Conservation (phyloP, 2,888 invertebrate species). For the Melanostoma mellinum region DNA sequence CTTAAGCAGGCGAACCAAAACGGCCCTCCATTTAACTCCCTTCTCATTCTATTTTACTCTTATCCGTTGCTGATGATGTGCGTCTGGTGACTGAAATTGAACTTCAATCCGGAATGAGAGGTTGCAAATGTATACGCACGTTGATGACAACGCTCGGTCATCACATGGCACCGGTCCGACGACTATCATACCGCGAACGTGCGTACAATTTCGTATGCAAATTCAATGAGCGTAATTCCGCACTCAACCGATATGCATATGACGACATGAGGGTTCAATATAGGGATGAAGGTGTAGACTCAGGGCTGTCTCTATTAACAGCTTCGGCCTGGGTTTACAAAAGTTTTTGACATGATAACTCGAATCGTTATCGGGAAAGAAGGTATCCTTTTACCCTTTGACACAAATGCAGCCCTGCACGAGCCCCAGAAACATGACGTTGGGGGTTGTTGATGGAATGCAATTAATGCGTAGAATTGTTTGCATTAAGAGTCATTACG, state of each 20-base stretch:
- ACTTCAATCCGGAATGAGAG: constrained; percentile 48
- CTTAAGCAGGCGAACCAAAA: constrained; percentile 64
- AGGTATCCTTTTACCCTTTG: too few relatives aligned
- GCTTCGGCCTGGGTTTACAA: too few relatives aligned
- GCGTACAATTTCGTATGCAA: constrained; percentile 69
- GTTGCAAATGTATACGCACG: constrained; percentile 32
- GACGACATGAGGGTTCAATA: constrained; percentile 6
- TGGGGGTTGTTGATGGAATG: constrained; percentile 44
- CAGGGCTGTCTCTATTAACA: too few relatives aligned
- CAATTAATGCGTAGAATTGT: constrained; percentile 68
- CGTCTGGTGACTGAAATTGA: constrained; percentile 50
- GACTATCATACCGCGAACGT: constrained; percentile 61
- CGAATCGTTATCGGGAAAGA: too few relatives aligned
- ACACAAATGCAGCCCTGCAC: not conserved
- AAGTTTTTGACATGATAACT: not conserved
- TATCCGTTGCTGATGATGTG: constrained; percentile 15
- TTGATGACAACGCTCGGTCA: constrained; percentile 61
- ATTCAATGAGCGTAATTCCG: constrained; percentile 67
- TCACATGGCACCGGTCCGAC: constrained; percentile 50
- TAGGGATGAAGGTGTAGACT: not conserved
- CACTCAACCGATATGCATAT: constrained; percentile 35
- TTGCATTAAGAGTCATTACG: constrained; percentile 69
- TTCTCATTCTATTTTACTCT: not conserved
- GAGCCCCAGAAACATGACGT: not conserved
- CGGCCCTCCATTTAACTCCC: not conserved